Base-by-base conservation (phyloP, 1,140 invertebrate genomes). In the Penaeus japonicus region DNA sequence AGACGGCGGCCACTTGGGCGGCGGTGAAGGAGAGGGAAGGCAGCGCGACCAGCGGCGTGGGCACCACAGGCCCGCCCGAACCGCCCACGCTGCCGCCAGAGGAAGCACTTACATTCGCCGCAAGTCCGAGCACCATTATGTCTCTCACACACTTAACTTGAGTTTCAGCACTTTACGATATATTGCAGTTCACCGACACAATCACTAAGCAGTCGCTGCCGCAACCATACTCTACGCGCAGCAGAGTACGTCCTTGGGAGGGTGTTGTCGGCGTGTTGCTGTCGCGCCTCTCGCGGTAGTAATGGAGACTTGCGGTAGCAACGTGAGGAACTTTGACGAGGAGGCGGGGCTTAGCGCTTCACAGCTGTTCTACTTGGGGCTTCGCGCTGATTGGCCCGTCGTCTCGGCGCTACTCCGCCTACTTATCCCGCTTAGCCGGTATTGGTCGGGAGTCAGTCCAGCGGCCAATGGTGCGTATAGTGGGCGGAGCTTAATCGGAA, bases 1-100 rank as follows among this genome's bases (percentile, higher is more conserved):
- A 99, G 10, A 99, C 98, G 91, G 98, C 97, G 18, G 98, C 97
- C 84, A 99, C 97, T 93, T 99, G 98, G 80, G 95, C 94, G 81
- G 97, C 97, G 91, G 96, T 97, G 94, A 98, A 98, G 92, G 96
- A 97, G 53, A 98, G 93, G 77, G 97, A 97, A 65, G 97, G 97
- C 91, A 98, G 93, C 55, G 96, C 96, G 93, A 97, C 96, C 92
- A 97, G 94, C 30, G 96, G 96, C 84, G 95, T 96, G 87, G 96
- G 96, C 89, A 95, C 94, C 90, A 95, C 91, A 84, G 94, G 93
- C 84, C 94, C 93, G 18, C 92, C 93, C 77, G 94, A 93, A 83
- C 80, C 78, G 18, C 81, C 85, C n/a, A 81, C 55, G 93, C 93
- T 90, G 94, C 90, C 91, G 87, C 88, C 89, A 39, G 78, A 75